These are phyloP conservation scores for Ophion slaviceki DNA, from an alignment of 2,888 invertebrate genomes.

Conservation along the genomic window DNA sequence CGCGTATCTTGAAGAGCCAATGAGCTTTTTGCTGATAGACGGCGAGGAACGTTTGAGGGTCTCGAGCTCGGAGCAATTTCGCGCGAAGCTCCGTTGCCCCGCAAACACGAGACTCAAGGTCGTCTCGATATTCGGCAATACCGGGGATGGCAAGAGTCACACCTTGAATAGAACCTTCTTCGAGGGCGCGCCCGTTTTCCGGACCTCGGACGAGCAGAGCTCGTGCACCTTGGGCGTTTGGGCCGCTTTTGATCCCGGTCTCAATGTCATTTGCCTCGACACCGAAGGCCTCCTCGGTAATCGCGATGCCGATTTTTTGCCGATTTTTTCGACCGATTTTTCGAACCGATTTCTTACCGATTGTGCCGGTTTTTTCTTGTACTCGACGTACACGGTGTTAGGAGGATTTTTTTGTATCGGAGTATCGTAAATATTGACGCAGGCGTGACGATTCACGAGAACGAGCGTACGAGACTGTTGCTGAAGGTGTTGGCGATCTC, in stretches of 20 bases:
- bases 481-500: conserved; percentile 93
- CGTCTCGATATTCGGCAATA: conserved; percentile 93
- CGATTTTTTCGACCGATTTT: background rate
- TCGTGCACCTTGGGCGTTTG: conserved; percentile 92
- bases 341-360: background rate
- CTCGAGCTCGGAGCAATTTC: conserved; percentile 85
- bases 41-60: conserved; percentile 87
- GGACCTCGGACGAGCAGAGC: conserved; percentile 87
- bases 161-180: conserved; percentile 90
- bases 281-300: conserved; percentile 91
- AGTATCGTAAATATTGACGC: background rate
- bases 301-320: background rate
- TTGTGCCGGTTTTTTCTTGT: background rate
- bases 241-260: conserved; percentile 89
- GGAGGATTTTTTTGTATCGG: background rate
- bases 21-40: conserved; percentile 87
- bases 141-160: conserved; percentile 93
- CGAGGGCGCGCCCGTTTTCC: conserved; percentile 86
- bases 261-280: conserved; percentile 89
- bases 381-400: background rate
- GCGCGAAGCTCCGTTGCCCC: conserved; percentile 84
- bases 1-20: conserved; percentile 65
- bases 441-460: conserved; percentile 85
- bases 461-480: conserved; percentile 88
- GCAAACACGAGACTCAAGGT: conserved; percentile 88